phyloP scores from a whole-genome alignment of 2,113 vertebrate species.

The Gulo gulo region DNA sequence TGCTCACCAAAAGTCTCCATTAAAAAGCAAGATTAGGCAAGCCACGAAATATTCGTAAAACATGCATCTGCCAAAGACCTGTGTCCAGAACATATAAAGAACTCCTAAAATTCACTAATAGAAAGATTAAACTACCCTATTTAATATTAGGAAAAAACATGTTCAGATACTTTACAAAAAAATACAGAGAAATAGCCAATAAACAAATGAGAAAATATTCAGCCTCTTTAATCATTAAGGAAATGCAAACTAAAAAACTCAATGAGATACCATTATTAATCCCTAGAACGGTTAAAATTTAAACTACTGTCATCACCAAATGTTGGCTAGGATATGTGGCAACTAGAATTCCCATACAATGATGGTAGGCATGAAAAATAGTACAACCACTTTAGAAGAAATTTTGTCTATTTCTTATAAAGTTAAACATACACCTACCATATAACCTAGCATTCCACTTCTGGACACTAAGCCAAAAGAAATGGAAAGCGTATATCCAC shows the following conservation, averaged over 20 bases:
- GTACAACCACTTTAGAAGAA: neutral
- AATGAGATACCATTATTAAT: neutral
- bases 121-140: neutral
- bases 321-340: neutral
- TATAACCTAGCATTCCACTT: neutral
- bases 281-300: neutral
- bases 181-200: neutral
- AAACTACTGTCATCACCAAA: neutral
- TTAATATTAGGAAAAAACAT: neutral
- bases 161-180: neutral
- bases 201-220: neutral
- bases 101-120: neutral
- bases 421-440: neutral
- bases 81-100: neutral
- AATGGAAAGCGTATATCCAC: neutral
- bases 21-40: neutral
- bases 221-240: neutral
- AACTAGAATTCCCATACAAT: neutral
- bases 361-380: neutral
- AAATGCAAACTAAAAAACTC: neutral
- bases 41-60: neutral
- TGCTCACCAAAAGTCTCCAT: neutral
- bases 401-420: neutral
- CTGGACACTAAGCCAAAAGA: neutral
- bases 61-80: neutral